Evolutionary conservation across 2,888 invertebrate species (phyloP), one percentile per base, ranked within the genome.

Genomic region (Drepanosiphum platanoidis): DNA sequence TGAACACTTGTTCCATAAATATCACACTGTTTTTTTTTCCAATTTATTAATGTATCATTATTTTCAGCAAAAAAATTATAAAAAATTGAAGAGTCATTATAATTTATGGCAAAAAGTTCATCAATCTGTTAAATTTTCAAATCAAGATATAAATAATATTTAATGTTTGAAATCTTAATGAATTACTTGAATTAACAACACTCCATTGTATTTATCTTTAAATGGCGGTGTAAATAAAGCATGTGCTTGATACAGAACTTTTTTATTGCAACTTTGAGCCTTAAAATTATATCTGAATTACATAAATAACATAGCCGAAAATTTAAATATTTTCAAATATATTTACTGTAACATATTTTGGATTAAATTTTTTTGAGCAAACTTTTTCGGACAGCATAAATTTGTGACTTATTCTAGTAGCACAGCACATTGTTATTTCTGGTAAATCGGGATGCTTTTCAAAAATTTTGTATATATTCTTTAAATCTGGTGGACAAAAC

Each of bases 321-420:
- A n/a, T n/a, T n/a, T 3, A 46, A 66, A 7, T 52, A 27, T 34
- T 64, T 1, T 39, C 13, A 27, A 27, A 30, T 74, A 0, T 30
- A 52, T 77, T 52, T 84, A 75, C 83, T 68, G 68, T 84, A 3
- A 84, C 46, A 36, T 68, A 84, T 52, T 75, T 36, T 36, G 83
- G 52, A 52, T 66, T 30, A n/a, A 66, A 66, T 84, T 77, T 75
- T 64, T 68, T 58, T 8, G 68, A 30, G 13, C 83, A 75, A 34
- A 46, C 18, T 58, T 84, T 75, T 34, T 84, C 83, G n/a, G 83
- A 75, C 4, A 75, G 27, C 32, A 84, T 36, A 84, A 84, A 84
- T 2, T 61, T 64, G 15, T 68, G 8, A 32, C 36, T 66, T 22
- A 84, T 84, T 58, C 75, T 75, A 22, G 52, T 84, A 22, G 66